phyloP scores from a whole-genome alignment of 2,797 vertebrate genomes.

The Myotis planiceps region DNA sequence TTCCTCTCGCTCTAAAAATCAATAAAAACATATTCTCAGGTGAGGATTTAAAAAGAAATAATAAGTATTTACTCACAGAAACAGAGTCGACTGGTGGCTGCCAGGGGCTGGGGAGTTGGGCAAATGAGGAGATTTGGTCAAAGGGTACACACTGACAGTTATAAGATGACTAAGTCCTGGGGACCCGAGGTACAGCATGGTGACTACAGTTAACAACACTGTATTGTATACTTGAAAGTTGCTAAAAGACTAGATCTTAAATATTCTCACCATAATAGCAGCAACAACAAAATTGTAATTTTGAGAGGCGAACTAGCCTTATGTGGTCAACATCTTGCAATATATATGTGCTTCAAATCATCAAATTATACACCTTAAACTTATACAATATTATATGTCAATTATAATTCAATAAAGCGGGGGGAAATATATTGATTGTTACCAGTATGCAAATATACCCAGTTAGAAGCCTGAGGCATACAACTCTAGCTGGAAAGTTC shows the following conservation, averaged over 20 bases:
- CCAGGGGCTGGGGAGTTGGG: neutral
- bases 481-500: neutral
- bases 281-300: neutral
- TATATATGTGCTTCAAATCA: neutral
- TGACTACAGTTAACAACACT: neutral
- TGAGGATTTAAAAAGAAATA: neutral
- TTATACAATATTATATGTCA: neutral
- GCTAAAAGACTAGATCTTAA: neutral
- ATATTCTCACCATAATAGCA: neutral
- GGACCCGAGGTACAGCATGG: neutral
- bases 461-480: neutral
- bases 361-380: neutral
- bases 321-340: neutral
- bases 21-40: neutral
- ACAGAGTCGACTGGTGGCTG: neutral
- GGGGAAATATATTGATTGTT: neutral
- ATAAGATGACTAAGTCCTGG: neutral
- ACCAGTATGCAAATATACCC: conserved; percentile 33
- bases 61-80: neutral
- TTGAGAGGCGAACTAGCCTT: neutral
- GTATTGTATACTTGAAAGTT: neutral
- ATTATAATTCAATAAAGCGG: neutral
- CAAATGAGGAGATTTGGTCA: neutral
- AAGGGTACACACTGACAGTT: neutral
- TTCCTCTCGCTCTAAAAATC: neutral